Evolutionary conservation across 2,113 vertebrate genomes (phyloP).

Genomic region (Conger conger): DNA sequence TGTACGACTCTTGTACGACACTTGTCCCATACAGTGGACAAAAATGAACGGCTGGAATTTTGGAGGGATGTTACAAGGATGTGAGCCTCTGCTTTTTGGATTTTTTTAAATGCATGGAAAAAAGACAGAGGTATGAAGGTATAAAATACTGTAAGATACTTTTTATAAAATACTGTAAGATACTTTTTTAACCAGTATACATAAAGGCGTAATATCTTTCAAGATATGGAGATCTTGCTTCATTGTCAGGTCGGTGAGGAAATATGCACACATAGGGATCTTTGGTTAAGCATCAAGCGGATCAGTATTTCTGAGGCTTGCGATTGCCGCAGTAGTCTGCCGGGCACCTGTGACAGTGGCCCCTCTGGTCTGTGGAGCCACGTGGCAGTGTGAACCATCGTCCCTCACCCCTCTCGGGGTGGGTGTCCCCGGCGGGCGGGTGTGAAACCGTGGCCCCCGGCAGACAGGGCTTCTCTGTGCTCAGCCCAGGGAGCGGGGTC

Average conservation of each 20-base stretch:
- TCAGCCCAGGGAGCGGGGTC: neutral
- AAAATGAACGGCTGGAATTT: too few species aligned
- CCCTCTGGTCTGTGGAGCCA: neutral
- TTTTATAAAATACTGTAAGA: neutral
- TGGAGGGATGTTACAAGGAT: too few species aligned
- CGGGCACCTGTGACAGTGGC: neutral
- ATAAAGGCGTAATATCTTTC: neutral
- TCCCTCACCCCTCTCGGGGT: slow-evolving; percentile 20
- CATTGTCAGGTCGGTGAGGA: neutral
- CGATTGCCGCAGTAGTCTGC: too few species aligned
- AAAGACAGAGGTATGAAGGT: too few species aligned
- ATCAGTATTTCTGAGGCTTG: neutral
- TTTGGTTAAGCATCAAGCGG: neutral
- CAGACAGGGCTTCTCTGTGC: slow-evolving; percentile 8
- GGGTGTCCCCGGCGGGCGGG: slow-evolving; percentile 14
- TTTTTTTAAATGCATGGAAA: too few species aligned
- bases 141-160: neutral
- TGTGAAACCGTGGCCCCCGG: neutral
- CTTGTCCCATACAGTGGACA: too few species aligned
- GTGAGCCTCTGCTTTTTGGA: too few species aligned
- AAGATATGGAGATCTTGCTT: neutral
- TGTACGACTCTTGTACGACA: too few species aligned
- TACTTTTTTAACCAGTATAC: neutral
- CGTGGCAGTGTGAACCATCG: slow-evolving; percentile 20
- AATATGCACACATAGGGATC: neutral